Evolutionary conservation across 1,140 invertebrate species (phyloP).

Genomic region (Pseudachorutes palmiensis): DNA sequence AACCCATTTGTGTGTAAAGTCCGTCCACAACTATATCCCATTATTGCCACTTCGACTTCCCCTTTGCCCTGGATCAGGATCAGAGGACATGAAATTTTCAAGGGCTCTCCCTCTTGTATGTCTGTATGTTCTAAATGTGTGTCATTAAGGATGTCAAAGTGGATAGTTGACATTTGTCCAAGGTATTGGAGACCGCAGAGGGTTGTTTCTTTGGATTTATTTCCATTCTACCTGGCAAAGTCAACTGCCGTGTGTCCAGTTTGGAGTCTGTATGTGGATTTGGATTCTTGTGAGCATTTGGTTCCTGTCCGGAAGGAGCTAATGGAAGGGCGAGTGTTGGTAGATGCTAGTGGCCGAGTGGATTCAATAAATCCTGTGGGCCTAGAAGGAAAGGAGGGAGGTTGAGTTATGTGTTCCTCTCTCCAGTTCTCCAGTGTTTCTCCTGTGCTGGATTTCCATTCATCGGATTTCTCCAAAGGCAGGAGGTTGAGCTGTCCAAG

Average conservation of each 20-base stretch:
- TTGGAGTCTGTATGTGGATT: no score
- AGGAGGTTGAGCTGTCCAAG: neutral
- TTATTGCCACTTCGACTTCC: no score
- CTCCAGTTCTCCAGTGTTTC: no score
- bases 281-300: no score
- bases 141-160: neutral
- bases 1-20: constrained; percentile 5
- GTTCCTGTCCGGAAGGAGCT: no score
- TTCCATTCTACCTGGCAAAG: no score
- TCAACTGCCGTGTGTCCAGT: no score
- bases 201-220: no score
- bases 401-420: neutral
- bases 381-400: neutral
- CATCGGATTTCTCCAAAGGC: neutral
- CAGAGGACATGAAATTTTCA: neutral
- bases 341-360: neutral
- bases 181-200: neutral
- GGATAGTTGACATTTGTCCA: neutral
- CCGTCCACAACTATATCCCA: no score
- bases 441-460: neutral
- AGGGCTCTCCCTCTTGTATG: neutral
- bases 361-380: neutral
- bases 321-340: neutral
- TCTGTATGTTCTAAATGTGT: neutral
- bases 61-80: neutral